Base-by-base conservation (phyloP, 2,888 invertebrate species). In the Druceiella hillmani region DNA sequence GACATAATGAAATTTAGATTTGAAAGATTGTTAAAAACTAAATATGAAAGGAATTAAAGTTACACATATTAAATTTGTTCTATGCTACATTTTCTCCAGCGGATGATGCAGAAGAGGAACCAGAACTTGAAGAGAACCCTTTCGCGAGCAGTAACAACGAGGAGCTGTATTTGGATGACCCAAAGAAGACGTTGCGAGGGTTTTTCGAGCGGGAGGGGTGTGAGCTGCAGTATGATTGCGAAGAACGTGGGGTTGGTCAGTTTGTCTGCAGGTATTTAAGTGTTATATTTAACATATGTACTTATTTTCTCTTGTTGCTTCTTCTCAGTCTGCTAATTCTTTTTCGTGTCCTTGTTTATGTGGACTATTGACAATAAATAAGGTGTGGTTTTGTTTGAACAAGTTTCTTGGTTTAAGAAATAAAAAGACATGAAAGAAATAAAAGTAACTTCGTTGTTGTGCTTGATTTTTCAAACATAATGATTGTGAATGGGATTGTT, bases 131-230 rank as follows among this genome's bases (percentile, higher is more conserved):
- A 0, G 86, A 87, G 46, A 92, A 92, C 65, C 92, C 92, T 0
- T 92, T 78, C 56, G 90, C 92, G 0, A 70, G 75, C 32, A 79
- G 83, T 0, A 79, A 76, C 30, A 89, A 93, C 57, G 95, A 97
- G 58, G 90, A 93, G 45, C 61, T 94, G 11, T 94, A 92, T 59
- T 65, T 93, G 22, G 85, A 90, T 34, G 97, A 99, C 63, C 98
- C 99, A 0, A 95, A 97, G 64, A 94, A 94, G 60, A 90, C 94
- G 0, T 62, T 99, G 10, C 73, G 90, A 32, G 91, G 93, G 0
- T 98, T 88, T 75, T 97, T 91, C 61, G 98, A 98, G 59, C 74
- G 97, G 37, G 97, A 98, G 64, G 80, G 95, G 0, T 76, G 82
- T 33, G 87, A 91, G 42, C 68, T 93, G 20, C 82, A 82, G 28